These are phyloP conservation scores for Cassiopea xamachana DNA, from an alignment of 30 jellyfish, hydroid and myxozoan species.

Conservation along the genomic window DNA sequence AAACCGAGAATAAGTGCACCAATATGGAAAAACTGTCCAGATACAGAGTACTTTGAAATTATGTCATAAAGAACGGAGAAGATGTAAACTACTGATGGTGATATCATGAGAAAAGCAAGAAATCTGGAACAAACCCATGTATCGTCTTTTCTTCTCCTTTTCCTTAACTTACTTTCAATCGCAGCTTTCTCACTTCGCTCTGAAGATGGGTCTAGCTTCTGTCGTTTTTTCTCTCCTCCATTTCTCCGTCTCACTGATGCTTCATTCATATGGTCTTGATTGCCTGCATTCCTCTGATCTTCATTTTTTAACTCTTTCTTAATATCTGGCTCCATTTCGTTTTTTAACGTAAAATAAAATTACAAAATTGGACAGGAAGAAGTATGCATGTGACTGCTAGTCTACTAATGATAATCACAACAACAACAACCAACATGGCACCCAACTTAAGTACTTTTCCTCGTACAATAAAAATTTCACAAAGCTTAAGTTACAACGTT, in stretches of 20 bases:
- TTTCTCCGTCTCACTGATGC: constrained; percentile 1
- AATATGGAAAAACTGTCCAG: constrained; percentile 54
- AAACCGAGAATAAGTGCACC: constrained; percentile 42
- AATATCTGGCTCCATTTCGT: neutral
- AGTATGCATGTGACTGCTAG: neutral
- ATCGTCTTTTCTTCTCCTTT: constrained; percentile 51
- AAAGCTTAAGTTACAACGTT: too few species aligned
- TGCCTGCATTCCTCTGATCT: neutral
- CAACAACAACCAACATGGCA: too few species aligned
- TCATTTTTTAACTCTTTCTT: neutral
- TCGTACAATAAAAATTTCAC: too few species aligned
- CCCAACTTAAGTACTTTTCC: too few species aligned
- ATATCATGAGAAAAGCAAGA: constrained; percentile 54
- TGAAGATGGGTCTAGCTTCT: constrained; percentile 22
- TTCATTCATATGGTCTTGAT: neutral
- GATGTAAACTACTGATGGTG: constrained; percentile 50
- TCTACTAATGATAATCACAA: too few species aligned
- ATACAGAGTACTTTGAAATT: constrained; percentile 37
- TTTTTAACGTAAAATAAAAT: neutral
- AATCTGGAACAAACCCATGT: constrained; percentile 28
- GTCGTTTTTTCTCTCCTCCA: neutral
- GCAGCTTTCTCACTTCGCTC: neutral
- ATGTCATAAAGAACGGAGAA: constrained; percentile 45
- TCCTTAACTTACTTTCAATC: constrained; percentile 22
- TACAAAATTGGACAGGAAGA: neutral